A percentile compares a stretch with the other conserved stretches of the same genome.
Conservation (phyloP, 2,888 invertebrate species). For the Morpho achilles region DNA sequence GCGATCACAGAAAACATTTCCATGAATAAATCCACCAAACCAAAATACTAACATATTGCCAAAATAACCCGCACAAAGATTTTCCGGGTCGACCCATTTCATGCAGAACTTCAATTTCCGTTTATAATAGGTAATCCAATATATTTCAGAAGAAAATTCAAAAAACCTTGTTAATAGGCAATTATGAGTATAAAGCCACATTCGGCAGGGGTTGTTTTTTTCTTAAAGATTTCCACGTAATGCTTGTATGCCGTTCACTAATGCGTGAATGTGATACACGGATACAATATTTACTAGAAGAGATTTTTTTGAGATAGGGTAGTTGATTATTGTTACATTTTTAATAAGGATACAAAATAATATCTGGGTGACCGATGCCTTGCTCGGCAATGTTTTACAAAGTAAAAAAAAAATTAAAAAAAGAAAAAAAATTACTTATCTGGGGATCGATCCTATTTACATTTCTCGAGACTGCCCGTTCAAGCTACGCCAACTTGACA, state of each 20-base stretch:
- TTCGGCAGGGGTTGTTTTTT: conserved; percentile 33
- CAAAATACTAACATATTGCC: background rate
- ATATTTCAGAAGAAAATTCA: conserved; percentile 25
- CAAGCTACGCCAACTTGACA: no score
- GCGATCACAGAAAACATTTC: no score
- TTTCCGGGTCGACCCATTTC: conserved; percentile 20
- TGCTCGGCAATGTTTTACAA: no score
- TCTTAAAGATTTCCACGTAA: conserved; percentile 24
- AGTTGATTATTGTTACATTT: no score
- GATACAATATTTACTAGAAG: conserved; percentile 12
- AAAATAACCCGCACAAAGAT: conserved; percentile 10
- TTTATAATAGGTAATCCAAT: conserved; percentile 31
- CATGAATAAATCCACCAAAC: background rate
- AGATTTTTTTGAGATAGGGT: no score
- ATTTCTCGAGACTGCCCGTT: no score
- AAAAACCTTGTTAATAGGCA: conserved; percentile 32
- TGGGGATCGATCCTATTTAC: no score
- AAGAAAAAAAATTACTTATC: no score
- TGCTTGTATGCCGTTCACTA: conserved; percentile 11
- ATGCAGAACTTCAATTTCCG: conserved; percentile 40
- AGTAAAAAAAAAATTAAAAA: no score
- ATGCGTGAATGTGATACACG: conserved; percentile 18
- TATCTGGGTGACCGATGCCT: no score
- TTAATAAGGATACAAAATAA: no score
- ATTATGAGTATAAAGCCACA: conserved; percentile 40